Evolutionary conservation across 2,888 invertebrate species (phyloP).

Genomic region (Cantharis rustica): DNA sequence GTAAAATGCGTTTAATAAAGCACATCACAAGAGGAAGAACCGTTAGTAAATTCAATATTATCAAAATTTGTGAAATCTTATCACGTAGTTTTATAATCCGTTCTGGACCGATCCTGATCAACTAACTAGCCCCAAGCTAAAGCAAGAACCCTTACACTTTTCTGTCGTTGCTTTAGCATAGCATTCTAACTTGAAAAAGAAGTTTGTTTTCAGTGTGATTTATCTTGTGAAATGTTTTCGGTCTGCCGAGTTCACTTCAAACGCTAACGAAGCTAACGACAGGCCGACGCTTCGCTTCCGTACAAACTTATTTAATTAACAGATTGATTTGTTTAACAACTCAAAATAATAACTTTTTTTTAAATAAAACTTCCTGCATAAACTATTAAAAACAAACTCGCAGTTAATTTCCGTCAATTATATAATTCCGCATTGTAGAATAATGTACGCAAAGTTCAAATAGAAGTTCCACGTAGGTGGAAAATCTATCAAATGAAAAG

Average conservation of each 20-base stretch:
- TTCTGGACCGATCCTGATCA: slow-evolving; percentile 36
- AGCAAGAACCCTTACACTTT: slow-evolving; percentile 4
- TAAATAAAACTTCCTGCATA: not conserved
- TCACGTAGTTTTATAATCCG: slow-evolving; percentile 42
- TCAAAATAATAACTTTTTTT: not conserved
- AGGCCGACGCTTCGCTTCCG: slow-evolving; percentile 26
- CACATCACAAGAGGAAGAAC: slow-evolving; percentile 18
- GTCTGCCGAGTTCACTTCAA: slow-evolving; percentile 19
- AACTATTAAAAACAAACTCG: not conserved
- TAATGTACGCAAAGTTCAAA: not conserved
- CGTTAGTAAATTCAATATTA: slow-evolving; percentile 41
- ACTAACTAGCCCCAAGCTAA: slow-evolving; percentile 35
- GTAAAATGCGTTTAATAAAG: slow-evolving; percentile 7
- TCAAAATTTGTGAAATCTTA: slow-evolving; percentile 38
- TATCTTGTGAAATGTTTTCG: slow-evolving; percentile 35
- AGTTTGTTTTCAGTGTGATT: slow-evolving; percentile 39
- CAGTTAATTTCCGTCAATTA: not conserved
- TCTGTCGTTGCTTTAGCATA: not conserved
- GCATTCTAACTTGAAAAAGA: slow-evolving; percentile 18
- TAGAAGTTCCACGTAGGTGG: not conserved
- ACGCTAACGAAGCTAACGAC: slow-evolving; percentile 35
- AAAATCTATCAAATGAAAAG: not conserved
- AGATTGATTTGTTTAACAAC: slow-evolving; percentile 24
- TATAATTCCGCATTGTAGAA: not conserved
- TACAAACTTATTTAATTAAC: slow-evolving; percentile 34